phyloP scores from a whole-genome alignment of 2,888 invertebrate species.

The Leptura quadrifasciata region DNA sequence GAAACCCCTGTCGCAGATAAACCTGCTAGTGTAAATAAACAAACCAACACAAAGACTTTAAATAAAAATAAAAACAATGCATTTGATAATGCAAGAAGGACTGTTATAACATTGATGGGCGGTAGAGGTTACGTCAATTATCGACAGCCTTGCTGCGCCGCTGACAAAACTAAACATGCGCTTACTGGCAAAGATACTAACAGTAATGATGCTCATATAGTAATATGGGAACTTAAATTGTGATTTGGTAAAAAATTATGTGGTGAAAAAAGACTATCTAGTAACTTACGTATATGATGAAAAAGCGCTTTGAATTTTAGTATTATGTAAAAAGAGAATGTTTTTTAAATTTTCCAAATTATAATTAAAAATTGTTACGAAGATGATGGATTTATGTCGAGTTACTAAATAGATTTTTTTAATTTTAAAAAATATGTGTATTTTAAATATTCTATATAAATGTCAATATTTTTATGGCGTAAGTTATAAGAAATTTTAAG shows the following conservation, averaged over 20 bases:
- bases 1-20: constrained; percentile 52
- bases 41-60: constrained; percentile 62
- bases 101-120: constrained; percentile 90
- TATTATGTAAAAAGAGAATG: constrained; percentile 12
- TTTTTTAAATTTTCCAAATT: constrained; percentile 26
- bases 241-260: constrained; percentile 71
- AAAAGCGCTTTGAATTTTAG: constrained; percentile 30
- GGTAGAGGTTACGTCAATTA: constrained; percentile 93
- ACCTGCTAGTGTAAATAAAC: constrained; percentile 49
- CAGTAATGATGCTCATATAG: constrained; percentile 90
- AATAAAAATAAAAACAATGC: constrained; percentile 59
- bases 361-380: constrained; percentile 7
- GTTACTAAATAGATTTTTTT: constrained; percentile 40
- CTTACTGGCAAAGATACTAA: constrained; percentile 81
- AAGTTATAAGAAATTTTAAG: constrained; percentile 53
- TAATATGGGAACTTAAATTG: constrained; percentile 92
- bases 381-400: constrained; percentile 10
- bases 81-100: constrained; percentile 77
- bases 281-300: constrained; percentile 25
- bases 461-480: constrained; percentile 61
- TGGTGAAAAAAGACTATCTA: constrained; percentile 36
- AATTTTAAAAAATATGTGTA: constrained; percentile 49
- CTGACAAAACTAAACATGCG: constrained; percentile 67
- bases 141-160: constrained; percentile 82
- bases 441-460: constrained; percentile 60